Evolutionary conservation across 2,888 invertebrate species (phyloP).

Genomic region (Agriopis aurantiaria): DNA sequence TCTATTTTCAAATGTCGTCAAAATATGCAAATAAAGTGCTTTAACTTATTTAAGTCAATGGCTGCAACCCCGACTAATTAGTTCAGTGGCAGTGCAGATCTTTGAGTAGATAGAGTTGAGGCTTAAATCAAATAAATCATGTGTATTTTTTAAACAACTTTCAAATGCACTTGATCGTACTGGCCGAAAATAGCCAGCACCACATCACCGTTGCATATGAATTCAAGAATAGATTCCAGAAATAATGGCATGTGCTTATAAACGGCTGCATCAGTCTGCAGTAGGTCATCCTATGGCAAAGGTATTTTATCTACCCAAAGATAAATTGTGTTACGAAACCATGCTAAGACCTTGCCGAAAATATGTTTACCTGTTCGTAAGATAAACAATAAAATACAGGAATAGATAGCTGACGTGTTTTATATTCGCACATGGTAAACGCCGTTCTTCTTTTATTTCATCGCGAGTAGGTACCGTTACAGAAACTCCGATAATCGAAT

Average conservation of each 20-base stretch:
- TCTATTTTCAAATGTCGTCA: too few species aligned
- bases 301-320: not conserved
- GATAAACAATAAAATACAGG: constrained; percentile 40
- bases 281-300: constrained; percentile 23
- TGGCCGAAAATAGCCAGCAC: constrained; percentile 21
- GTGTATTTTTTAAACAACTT: not conserved
- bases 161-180: constrained; percentile 19
- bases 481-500: constrained; percentile 44
- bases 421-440: constrained; percentile 29
- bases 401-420: constrained; percentile 41
- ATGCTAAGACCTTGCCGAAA: constrained; percentile 35
- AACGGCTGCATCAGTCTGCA: constrained; percentile 13
- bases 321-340: constrained; percentile 23
- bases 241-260: constrained; percentile 23
- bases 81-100: not conserved
- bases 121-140: not conserved
- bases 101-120: not conserved
- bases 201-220: constrained; percentile 29
- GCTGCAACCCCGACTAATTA: not conserved
- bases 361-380: constrained; percentile 36
- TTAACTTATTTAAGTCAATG: too few species aligned
- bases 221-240: constrained; percentile 34
- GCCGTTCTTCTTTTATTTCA: constrained; percentile 18
- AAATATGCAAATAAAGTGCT: too few species aligned
- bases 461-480: constrained; percentile 34